These are phyloP conservation scores for Stictocephala bisonia DNA, from an alignment of 2,888 invertebrate species.

Conservation along the genomic window DNA sequence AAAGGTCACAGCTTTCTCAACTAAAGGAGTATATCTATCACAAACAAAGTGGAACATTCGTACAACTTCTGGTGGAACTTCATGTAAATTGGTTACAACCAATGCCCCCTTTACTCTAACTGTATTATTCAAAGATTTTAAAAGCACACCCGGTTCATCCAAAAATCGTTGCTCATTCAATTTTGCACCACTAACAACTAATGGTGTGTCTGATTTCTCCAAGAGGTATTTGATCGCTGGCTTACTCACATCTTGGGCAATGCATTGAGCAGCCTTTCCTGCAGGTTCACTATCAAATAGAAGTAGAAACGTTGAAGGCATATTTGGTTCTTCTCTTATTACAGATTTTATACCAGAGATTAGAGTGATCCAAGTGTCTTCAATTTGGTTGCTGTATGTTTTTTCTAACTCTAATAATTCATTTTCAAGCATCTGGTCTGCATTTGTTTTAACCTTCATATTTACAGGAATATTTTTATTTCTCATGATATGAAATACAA, in stretches of 20 bases:
- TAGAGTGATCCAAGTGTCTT: constrained; percentile 11
- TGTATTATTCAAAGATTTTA: background rate
- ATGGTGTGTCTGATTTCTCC: background rate
- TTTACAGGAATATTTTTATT: too few relatives aligned
- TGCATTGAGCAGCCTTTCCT: constrained; percentile 13
- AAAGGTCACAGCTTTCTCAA: constrained; percentile 16
- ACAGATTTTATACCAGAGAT: constrained; percentile 30
- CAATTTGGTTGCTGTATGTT: background rate
- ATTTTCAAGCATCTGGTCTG: too few relatives aligned
- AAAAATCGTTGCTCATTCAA: background rate
- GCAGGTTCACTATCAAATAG: constrained; percentile 12
- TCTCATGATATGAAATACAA: too few relatives aligned
- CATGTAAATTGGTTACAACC: constrained; percentile 16
- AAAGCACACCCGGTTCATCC: constrained; percentile 3
- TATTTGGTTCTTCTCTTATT: constrained; percentile 13
- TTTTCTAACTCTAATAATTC: background rate
- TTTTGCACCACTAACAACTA: constrained; percentile 5
- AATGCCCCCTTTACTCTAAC: background rate
- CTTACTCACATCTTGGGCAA: background rate
- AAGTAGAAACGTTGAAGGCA: constrained; percentile 33
- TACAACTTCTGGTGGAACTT: constrained; percentile 8
- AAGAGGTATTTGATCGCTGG: constrained; percentile 1
- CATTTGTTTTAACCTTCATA: too few relatives aligned
- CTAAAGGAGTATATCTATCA: constrained; percentile 35
- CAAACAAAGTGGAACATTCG: constrained; percentile 22